A percentile compares a stretch with the other conserved stretches of the same genome.
These are phyloP conservation scores for Plecotus auritus DNA, from an alignment of 2,113 vertebrate species.

Conservation along the genomic window DNA sequence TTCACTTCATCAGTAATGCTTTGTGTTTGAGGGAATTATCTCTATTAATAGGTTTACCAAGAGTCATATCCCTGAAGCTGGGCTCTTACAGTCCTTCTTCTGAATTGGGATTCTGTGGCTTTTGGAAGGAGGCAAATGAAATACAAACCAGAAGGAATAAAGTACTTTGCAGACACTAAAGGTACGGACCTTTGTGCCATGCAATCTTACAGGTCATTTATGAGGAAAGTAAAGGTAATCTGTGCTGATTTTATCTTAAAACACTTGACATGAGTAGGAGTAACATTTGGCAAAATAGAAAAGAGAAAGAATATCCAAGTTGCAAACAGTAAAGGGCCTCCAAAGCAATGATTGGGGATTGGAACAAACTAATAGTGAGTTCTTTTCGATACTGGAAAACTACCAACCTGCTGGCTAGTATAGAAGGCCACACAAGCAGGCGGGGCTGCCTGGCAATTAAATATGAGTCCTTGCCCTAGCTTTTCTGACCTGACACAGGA, in stretches of 20 bases:
- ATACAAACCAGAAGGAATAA: background rate
- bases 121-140: background rate
- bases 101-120: background rate
- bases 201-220: background rate
- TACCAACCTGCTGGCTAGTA: background rate
- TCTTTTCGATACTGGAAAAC: background rate
- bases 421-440: background rate
- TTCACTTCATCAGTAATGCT: slow-evolving; percentile 2
- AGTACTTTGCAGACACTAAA: background rate
- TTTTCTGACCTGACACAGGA: background rate
- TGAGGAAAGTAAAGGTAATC: background rate
- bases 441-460: background rate
- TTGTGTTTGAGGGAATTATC: background rate
- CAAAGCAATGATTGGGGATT: background rate
- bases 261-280: background rate
- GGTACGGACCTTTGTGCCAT: background rate
- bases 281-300: background rate
- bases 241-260: background rate
- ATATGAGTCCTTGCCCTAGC: background rate
- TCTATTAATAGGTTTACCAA: background rate
- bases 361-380: background rate
- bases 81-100: background rate
- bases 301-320: background rate
- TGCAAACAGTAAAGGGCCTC: background rate
- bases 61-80: background rate